phyloP scores from a whole-genome alignment of 2,888 invertebrate genomes.

The Steinernema scapterisci region DNA sequence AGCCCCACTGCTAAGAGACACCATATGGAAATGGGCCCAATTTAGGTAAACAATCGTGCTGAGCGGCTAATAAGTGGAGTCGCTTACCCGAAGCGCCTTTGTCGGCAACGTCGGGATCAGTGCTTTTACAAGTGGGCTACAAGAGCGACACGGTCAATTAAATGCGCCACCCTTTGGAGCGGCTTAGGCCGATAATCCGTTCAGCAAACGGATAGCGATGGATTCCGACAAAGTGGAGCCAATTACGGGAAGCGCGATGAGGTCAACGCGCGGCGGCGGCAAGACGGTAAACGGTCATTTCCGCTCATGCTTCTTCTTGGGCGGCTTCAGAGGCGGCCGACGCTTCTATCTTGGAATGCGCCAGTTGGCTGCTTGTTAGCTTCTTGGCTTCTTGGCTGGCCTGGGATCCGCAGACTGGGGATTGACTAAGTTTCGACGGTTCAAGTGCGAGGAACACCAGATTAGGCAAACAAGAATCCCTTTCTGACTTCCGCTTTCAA shows the following conservation, averaged over 20 bases:
- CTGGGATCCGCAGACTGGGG: no score
- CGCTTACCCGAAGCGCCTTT: conserved; percentile 2
- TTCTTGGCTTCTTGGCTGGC: no score
- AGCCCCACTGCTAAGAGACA: neutral
- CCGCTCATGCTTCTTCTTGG: neutral
- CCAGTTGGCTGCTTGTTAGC: neutral
- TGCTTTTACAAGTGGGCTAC: conserved; percentile 15
- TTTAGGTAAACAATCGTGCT: neutral
- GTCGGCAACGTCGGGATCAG: conserved; percentile 11
- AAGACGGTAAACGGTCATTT: neutral
- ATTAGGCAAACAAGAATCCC: no score
- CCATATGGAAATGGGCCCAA: conserved; percentile 19
- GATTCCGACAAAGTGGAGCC: conserved; percentile 14
- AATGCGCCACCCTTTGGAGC: conserved; percentile 16
- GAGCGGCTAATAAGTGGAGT: conserved; percentile 5
- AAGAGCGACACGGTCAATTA: conserved; percentile 14
- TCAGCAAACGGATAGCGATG: neutral
- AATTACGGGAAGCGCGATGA: conserved; percentile 9
- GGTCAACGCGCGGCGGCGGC: neutral
- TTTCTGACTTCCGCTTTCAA: no score
- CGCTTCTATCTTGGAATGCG: neutral
- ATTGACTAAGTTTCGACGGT: no score
- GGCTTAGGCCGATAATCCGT: conserved; percentile 17
- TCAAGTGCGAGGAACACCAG: no score
- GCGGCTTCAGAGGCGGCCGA: neutral